phyloP scores from a whole-genome alignment of 2,113 vertebrate species.

The Erythrocercus mccallii region DNA sequence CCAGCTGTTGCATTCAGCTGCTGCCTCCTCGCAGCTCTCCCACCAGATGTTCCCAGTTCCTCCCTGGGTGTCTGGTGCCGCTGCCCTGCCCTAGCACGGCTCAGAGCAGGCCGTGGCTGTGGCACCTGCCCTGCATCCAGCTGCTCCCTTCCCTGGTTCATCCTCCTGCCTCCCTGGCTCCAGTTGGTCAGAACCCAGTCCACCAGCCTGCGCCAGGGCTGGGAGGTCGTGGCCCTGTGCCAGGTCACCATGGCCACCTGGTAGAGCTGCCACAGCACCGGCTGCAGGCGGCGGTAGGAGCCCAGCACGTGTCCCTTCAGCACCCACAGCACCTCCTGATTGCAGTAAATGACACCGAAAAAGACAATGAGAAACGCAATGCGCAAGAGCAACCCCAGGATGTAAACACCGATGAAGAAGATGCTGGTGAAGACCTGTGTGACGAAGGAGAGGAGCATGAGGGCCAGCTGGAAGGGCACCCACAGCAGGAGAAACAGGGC shows the following conservation, averaged over 20 bases:
- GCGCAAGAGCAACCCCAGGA: neutral
- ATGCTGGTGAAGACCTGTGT: neutral
- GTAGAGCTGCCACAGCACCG: neutral
- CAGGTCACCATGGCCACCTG: neutral
- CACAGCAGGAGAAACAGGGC: too few species aligned
- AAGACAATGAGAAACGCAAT: neutral
- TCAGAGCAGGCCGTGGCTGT: neutral
- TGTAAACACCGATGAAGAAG: neutral
- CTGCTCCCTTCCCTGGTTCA: neutral
- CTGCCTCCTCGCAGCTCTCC: too few species aligned
- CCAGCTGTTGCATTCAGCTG: too few species aligned
- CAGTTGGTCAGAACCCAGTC: neutral
- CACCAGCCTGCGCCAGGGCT: neutral
- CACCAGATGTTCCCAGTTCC: too few species aligned
- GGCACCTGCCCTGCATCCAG: neutral
- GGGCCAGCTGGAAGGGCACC: too few species aligned
- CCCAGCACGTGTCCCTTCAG: neutral
- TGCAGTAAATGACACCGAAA: neutral
- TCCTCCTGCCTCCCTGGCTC: neutral
- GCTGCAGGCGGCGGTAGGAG: neutral
- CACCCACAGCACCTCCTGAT: neutral
- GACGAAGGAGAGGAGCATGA: neutral
- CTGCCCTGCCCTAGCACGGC: too few species aligned
- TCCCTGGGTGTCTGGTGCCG: too few species aligned
- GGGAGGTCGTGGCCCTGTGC: neutral